phyloP scores from a whole-genome alignment of 2,797 vertebrate genomes.

The Enteromius treurensis region DNA sequence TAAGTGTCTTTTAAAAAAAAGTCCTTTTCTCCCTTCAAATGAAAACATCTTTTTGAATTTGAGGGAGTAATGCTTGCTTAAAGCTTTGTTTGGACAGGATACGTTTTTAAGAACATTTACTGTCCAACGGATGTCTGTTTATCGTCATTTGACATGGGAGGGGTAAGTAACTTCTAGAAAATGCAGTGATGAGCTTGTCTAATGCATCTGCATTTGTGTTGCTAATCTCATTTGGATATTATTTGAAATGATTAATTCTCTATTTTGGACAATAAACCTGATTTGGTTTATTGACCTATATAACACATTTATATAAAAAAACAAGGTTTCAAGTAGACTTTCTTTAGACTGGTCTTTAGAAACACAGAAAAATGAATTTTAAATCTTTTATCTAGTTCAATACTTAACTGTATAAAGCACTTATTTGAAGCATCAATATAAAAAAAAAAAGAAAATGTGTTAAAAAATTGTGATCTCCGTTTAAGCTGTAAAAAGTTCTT shows the following conservation, averaged over 20 bases:
- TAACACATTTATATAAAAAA: too few species aligned
- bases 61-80: neutral
- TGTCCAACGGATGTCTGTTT: neutral
- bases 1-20: neutral
- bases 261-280: neutral
- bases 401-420: too few species aligned
- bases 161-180: neutral
- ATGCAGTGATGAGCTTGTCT: neutral
- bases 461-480: too few species aligned
- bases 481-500: neutral
- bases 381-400: too few species aligned
- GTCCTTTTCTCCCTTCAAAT: neutral
- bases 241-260: neutral
- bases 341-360: too few species aligned
- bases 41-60: neutral
- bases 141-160: constrained; percentile 1
- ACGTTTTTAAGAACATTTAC: neutral
- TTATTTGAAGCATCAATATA: too few species aligned
- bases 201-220: neutral
- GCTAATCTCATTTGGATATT: neutral
- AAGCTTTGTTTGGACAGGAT: neutral
- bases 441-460: too few species aligned
- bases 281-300: too few species aligned
- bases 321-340: too few species aligned
- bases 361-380: too few species aligned